Base-by-base conservation (phyloP, 2,888 invertebrate species). In the Thumatha senex region DNA sequence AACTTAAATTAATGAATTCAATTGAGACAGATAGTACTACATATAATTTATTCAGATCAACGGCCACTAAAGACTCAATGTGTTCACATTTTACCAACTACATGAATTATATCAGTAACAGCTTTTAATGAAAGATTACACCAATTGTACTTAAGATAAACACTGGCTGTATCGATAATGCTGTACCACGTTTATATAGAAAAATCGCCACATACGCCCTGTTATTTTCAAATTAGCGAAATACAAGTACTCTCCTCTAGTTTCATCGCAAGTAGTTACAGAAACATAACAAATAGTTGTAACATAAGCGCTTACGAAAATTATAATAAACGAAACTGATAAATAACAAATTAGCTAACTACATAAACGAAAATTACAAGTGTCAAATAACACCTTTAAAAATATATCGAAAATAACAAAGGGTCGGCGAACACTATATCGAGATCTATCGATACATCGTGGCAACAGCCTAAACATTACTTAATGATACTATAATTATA, bases 1-100 rank as follows among this genome's bases (percentile, higher is more conserved):
- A 92, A 90, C 87, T 86, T 88, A 90, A 87, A 81, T 71, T 84
- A 84, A 79, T 82, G 79, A 82, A 82, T 84, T 76, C 77, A 77
- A 79, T 86, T 78, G 82, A 83, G 86, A 88, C 81, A 86, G 76
- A 77, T 63, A 43, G 24, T 44, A 51, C 80, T 80, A 85, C 78
- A 77, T 70, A 77, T 54, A 72, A 74, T 76, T 76, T 63, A 60
- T 76, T 79, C 72, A 72, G 76, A 76, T 76, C 67, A 80, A 78
- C 74, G 70, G 75, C 68, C 71, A 76, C 77, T 80, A 78, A 78
- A 80, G 61, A 70, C 71, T 67, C 58, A 66, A 51, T 65, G 64
- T 59, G 65, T 70, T 72, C 69, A 69, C 67, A 70, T 67, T 66
- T 71, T 76, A 77, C 71, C 63, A 72, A 70, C 79, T 82, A 84